Evolutionary conservation across 2,113 vertebrate genomes (phyloP), one percentile per base, ranked within the genome.

Genomic region (Hippocampus mohnikei): DNA sequence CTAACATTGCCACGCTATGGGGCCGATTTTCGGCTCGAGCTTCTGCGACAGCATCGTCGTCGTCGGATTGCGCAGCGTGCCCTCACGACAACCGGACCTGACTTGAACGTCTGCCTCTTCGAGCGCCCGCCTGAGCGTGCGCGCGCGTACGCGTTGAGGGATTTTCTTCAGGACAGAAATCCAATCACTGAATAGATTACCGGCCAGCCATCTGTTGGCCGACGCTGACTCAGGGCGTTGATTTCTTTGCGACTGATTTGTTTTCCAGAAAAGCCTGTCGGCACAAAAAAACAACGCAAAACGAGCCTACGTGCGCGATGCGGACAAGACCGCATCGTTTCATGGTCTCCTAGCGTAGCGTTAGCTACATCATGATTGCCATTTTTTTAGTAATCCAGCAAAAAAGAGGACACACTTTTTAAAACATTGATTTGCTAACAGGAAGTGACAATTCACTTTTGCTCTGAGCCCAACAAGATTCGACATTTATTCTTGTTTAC

Each of bases 101-200:
- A 62, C 33, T 37, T 37, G 44, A 73, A 59, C 63, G 68, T 59
- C 48, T 21, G 68, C 71, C 61, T 60, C 46, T 71, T 20, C 52
- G 65, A 64, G 71, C 68, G 59, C 37, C 8, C 68, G 59, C 37
- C 8, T 61, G 59, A 15, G 25, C 7, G 56, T 29, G 59, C 18
- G 29, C 11, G 25, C 2, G 37, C 4, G 29, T 16, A 2, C 3
- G 40, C 3, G 46, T 27, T 27, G 16, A 27, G 58, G 81, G 81
- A 77, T 81, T 83, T 78, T 83, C 48, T 72, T 76, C 46, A 41
- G 70, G 70, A 72, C 79, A 76, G 62, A 78, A 81, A 85, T 85
- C 76, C 70, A 78, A 72, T 88, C 79, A 75, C 50, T 59, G 63
- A 78, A 58, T 67, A 83, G 78, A 85, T 85, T 81, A 83, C 67